Evolutionary conservation across 2,113 vertebrate species (phyloP).

Genomic region (Argyrosomus japonicus): DNA sequence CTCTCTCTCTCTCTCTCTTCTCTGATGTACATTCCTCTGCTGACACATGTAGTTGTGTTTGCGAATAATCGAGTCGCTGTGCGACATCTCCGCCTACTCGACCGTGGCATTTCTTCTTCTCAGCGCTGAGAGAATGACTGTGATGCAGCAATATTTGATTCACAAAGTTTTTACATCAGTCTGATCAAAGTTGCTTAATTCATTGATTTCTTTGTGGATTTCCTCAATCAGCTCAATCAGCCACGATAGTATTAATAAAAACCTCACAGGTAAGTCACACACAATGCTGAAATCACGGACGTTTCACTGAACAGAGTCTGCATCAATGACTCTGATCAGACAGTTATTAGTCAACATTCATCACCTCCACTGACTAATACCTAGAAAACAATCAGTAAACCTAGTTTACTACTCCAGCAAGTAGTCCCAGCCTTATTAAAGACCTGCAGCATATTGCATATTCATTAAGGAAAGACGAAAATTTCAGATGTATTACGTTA

Average conservation of each 20-base stretch:
- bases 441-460: too few species aligned
- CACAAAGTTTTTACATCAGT: background rate
- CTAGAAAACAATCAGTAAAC: too few species aligned
- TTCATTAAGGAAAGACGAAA: too few species aligned
- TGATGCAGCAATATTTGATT: background rate
- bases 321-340: background rate
- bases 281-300: background rate
- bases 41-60: background rate
- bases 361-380: too few species aligned
- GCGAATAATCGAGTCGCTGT: background rate
- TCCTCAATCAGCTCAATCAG: background rate
- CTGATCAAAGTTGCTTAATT: background rate
- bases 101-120: background rate
- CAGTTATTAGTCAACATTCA: background rate
- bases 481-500: too few species aligned
- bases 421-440: too few species aligned
- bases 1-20: background rate
- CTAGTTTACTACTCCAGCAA: too few species aligned
- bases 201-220: background rate
- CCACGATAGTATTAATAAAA: too few species aligned
- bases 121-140: background rate
- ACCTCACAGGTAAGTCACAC: background rate
- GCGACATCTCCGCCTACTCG: slow-evolving; percentile 9
- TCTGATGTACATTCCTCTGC: background rate
- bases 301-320: background rate